Percentiles rank a stretch among this genome's conserved stretches.
phyloP scores from a whole-genome alignment of 2,113 vertebrate genomes.

The Campylorhamphus procurvoides region DNA sequence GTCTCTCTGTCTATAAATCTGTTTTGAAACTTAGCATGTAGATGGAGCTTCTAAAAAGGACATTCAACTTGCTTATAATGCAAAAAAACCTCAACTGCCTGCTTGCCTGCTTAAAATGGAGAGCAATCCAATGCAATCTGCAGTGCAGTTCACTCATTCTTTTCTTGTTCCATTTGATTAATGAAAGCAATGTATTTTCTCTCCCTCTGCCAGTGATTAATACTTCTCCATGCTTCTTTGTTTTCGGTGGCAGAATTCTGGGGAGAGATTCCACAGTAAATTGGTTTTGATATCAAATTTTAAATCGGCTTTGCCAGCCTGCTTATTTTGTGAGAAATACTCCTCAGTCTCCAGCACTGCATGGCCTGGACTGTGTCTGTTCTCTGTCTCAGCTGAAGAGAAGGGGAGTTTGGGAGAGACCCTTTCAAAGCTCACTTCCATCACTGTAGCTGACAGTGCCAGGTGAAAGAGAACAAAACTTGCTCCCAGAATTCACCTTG shows the following conservation, averaged over 20 bases:
- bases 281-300: neutral
- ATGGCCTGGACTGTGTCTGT: neutral
- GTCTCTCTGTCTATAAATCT: neutral
- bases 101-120: neutral
- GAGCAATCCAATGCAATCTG: neutral
- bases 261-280: neutral
- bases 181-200: slow-evolving; percentile 29
- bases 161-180: slow-evolving; percentile 30
- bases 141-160: neutral
- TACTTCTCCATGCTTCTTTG: neutral
- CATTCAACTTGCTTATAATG: neutral
- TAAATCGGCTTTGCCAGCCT: neutral
- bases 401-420: neutral
- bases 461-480: neutral
- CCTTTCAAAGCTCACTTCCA: neutral
- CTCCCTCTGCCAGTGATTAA: slow-evolving; percentile 24
- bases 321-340: neutral
- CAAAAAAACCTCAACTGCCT: neutral
- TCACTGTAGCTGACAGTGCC: neutral
- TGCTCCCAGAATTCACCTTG: neutral
- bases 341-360: neutral
- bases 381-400: neutral
- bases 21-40: neutral
- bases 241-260: slow-evolving; percentile 1
- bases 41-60: neutral